Evolutionary conservation across 2,113 vertebrate genomes (phyloP).

Genomic region (Speoplatyrhinus poulsoni): DNA sequence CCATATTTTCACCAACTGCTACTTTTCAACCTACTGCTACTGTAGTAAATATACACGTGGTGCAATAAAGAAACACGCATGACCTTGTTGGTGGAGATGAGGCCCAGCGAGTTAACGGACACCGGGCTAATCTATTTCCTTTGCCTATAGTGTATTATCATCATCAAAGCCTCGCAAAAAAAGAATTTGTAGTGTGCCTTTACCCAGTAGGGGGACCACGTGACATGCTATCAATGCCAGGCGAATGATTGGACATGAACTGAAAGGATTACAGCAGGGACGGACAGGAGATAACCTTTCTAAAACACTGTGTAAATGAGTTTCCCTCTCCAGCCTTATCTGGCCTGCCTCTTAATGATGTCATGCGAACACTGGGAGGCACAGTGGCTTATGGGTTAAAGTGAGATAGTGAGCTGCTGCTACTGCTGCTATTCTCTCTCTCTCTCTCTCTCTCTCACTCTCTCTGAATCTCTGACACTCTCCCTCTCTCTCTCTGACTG

Average conservation of each 20-base stretch:
- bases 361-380: conserved; percentile 56
- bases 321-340: conserved; percentile 68
- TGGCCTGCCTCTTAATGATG: conserved; percentile 54
- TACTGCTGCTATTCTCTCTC: conserved; percentile 16
- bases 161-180: conserved; percentile 22
- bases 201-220: conserved; percentile 37
- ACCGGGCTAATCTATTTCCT: conserved; percentile 29
- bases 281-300: conserved; percentile 71
- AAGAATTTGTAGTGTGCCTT: conserved; percentile 6
- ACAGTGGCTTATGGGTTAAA: conserved; percentile 44
- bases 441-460: not conserved
- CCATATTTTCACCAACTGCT: not conserved
- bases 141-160: conserved; percentile 13
- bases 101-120: not conserved
- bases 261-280: conserved; percentile 66
- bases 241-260: conserved; percentile 68
- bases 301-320: conserved; percentile 75
- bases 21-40: not conserved
- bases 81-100: conserved; percentile 1
- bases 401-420: conserved; percentile 38
- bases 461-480: not conserved
- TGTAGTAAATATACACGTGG: no score
- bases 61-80: not conserved
- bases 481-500: conserved; percentile 13
- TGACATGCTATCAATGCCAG: conserved; percentile 62